Percentiles rank a stretch among this genome's conserved stretches.
Evolutionary conservation across 2,113 vertebrate genomes (phyloP).

Genomic region (Microtus ochrogaster): DNA sequence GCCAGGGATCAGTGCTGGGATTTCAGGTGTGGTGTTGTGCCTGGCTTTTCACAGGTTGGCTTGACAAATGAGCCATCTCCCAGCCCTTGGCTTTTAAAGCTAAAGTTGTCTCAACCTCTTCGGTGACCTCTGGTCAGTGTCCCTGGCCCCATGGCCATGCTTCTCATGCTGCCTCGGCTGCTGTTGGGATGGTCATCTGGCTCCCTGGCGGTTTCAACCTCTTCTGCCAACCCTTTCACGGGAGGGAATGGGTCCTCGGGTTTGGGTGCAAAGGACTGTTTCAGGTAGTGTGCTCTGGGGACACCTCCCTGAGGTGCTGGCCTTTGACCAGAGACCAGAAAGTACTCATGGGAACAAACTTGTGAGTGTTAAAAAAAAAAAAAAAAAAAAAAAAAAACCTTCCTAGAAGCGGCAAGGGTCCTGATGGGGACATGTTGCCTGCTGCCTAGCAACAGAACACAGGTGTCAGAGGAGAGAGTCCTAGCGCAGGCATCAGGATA

Average conservation of each 20-base stretch:
- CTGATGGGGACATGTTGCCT: neutral
- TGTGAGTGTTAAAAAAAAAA: accelerated
- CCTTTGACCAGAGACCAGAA: neutral
- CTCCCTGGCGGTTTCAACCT: neutral
- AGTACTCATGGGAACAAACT: neutral
- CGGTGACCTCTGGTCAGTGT: too few relatives aligned
- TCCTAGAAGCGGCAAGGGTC: neutral
- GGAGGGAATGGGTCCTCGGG: neutral
- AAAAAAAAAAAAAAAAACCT: too few relatives aligned
- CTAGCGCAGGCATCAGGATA: accelerated
- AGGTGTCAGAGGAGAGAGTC: neutral
- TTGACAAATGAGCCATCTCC: neutral
- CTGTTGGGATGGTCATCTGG: accelerated
- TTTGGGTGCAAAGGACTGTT: neutral
- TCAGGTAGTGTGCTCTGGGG: neutral
- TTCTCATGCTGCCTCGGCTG: accelerated
- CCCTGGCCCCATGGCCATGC: neutral
- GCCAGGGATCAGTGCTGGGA: neutral
- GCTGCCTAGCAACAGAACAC: neutral
- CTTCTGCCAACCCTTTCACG: too few relatives aligned
- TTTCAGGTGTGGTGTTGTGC: too few relatives aligned
- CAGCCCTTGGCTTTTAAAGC: neutral
- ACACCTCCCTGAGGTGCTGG: neutral
- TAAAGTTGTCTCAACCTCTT: accelerated
- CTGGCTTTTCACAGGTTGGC: neutral